These are phyloP conservation scores for Noctua fimbriata DNA, from an alignment of 2,888 invertebrate species.

Conservation along the genomic window DNA sequence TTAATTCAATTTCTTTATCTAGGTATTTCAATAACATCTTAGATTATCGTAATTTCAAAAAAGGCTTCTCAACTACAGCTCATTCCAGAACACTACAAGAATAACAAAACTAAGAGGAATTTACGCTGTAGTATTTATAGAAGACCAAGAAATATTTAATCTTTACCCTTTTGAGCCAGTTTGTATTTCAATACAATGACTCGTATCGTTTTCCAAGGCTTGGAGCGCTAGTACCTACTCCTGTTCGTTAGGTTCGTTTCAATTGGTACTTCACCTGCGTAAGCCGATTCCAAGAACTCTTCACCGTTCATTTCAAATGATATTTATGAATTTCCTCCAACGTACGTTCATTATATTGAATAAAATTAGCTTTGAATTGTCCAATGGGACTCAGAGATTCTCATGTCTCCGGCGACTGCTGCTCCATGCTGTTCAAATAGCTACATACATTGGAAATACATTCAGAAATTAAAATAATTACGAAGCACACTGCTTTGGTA, in stretches of 20 bases:
- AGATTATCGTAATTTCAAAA: too few relatives aligned
- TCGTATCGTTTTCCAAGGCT: neutral
- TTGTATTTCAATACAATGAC: neutral
- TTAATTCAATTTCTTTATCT: neutral
- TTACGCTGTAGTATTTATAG: neutral
- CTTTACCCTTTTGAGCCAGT: neutral
- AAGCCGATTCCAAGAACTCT: neutral
- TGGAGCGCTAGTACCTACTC: neutral
- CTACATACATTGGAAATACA: neutral
- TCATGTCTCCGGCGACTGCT: neutral
- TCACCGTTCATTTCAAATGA: neutral
- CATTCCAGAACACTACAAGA: neutral
- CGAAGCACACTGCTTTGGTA: neutral
- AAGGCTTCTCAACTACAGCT: neutral
- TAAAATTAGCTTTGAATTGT: slow-evolving; percentile 8
- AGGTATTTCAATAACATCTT: neutral
- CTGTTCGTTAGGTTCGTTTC: neutral
- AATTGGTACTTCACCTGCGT: neutral
- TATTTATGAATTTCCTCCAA: slow-evolving; percentile 8
- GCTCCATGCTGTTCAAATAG: neutral
- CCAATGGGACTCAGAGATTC: slow-evolving; percentile 1
- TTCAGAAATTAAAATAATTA: neutral
- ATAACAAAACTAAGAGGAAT: neutral
- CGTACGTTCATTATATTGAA: neutral
- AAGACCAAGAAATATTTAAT: neutral